Evolutionary conservation across 2,797 vertebrate species (phyloP), one percentile per base, ranked within the genome.

Genomic region (Anableps anableps): DNA sequence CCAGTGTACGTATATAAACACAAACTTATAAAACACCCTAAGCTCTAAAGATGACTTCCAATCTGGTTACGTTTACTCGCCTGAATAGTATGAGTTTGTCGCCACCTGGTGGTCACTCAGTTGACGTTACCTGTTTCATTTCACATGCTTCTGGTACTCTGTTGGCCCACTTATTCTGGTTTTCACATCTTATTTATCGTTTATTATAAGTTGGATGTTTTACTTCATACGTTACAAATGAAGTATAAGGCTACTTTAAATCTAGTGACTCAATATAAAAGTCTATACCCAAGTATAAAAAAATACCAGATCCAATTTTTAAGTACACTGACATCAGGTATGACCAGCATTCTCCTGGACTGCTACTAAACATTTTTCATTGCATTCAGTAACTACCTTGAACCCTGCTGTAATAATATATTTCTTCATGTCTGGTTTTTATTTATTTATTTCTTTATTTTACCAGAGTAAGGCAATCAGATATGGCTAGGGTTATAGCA

Each of bases 391-490:
- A 88, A 80, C 88, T 90, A 91, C 87, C 83, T 90, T 80, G 83
- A 89, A 79, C 82, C 88, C 76, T 68, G 60, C 78, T 86, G 79
- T 47, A 78, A 80, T 64, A 75, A 84, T 53, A 82, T 13, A 86
- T 72, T 82, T 77, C 74, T 80, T 78, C 70, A 88, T 73, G 7
- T 83, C 89, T 84, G 85, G 83, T 31, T 85, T 85, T 58, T 5
- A 3, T 29, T 34, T 38, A n/a, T 11, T 38, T 43, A 45, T 29
- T 29, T 47, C 5, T 21, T 36, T 51, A 47, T 8, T 62, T 47
- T 58, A 88, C 85, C 92, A 93, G 83, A 88, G 73, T 94, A 95
- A 95, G 94, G 94, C 93, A 93, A 89, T 90, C 83, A 84, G 84
- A 93, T 93, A 92, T 93, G 91, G 93, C 92, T 92, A 77, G 73